These are phyloP conservation scores for Heliothis peltigera DNA, from an alignment of 2,888 invertebrate genomes.

Conservation along the genomic window DNA sequence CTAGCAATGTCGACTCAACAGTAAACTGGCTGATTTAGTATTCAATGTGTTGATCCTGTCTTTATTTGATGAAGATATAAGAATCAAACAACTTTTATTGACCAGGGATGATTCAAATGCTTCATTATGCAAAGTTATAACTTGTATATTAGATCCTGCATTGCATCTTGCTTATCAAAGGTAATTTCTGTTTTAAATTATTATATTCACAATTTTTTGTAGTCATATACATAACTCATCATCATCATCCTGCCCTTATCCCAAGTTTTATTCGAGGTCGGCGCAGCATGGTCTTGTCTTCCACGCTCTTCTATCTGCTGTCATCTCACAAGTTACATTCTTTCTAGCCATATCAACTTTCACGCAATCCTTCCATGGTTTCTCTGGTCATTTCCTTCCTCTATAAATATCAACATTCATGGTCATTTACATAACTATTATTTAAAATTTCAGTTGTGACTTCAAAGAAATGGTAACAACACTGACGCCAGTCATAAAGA, in stretches of 20 bases:
- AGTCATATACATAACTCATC: too few species aligned
- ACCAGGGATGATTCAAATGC: slow-evolving; percentile 55
- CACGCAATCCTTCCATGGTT: too few species aligned
- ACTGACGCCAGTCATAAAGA: slow-evolving; percentile 65
- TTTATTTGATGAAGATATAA: slow-evolving; percentile 65
- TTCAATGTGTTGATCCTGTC: slow-evolving; percentile 66
- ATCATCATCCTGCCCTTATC: too few species aligned
- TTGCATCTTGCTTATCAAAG: slow-evolving; percentile 65
- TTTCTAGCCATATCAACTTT: too few species aligned
- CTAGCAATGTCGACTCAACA: slow-evolving; percentile 62
- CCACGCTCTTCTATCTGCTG: too few species aligned
- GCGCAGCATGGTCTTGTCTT: too few species aligned
- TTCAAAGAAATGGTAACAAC: slow-evolving; percentile 56
- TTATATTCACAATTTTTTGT: too few species aligned
- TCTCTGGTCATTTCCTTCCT: too few species aligned
- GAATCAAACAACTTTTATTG: slow-evolving; percentile 64
- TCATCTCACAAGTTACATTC: too few species aligned
- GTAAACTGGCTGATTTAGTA: slow-evolving; percentile 61
- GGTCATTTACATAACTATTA: too few species aligned
- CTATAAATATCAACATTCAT: too few species aligned
- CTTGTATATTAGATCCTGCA: slow-evolving; percentile 59
- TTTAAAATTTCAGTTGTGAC: slow-evolving; percentile 65
- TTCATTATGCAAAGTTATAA: slow-evolving; percentile 65
- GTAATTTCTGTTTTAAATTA: slow-evolving; percentile 55
- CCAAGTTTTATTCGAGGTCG: too few species aligned